These are phyloP conservation scores for Watsonalla binaria DNA, from an alignment of 2,888 invertebrate genomes.

Conservation along the genomic window DNA sequence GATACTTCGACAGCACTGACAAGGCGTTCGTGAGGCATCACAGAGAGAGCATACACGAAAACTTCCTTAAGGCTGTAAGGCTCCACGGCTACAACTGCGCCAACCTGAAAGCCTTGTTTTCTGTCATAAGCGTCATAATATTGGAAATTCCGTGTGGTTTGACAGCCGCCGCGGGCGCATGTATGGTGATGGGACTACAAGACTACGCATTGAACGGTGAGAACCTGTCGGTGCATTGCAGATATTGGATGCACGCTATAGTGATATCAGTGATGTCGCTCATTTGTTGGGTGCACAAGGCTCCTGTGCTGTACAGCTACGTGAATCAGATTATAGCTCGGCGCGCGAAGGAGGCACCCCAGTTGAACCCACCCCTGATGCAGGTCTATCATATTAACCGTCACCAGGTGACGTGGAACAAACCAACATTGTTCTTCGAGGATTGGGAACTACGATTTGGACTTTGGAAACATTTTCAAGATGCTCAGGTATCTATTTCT, in stretches of 20 bases:
- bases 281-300: slow-evolving; percentile 81
- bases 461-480: slow-evolving; percentile 79
- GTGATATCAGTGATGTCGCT: slow-evolving; percentile 80
- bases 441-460: slow-evolving; percentile 83
- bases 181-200: slow-evolving; percentile 80
- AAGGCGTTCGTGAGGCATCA: slow-evolving; percentile 70
- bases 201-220: slow-evolving; percentile 65
- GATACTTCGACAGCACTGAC: slow-evolving; percentile 58
- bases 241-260: slow-evolving; percentile 79
- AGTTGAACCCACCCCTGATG: slow-evolving; percentile 80
- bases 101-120: slow-evolving; percentile 76
- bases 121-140: slow-evolving; percentile 74
- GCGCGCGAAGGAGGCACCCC: slow-evolving; percentile 80
- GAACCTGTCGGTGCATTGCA: slow-evolving; percentile 38
- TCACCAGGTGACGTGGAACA: slow-evolving; percentile 79
- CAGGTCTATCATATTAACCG: slow-evolving; percentile 71
- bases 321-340: slow-evolving; percentile 76
- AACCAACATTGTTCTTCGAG: slow-evolving; percentile 80
- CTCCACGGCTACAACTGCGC: slow-evolving; percentile 60
- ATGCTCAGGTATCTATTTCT: slow-evolving; percentile 14
- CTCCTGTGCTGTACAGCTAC: slow-evolving; percentile 76
- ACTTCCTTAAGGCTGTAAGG: slow-evolving; percentile 49
- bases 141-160: slow-evolving; percentile 81
- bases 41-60: slow-evolving; percentile 67
- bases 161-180: slow-evolving; percentile 78